Base-by-base conservation (phyloP, 2,888 invertebrate species). In the Eumerus sabulonum region DNA sequence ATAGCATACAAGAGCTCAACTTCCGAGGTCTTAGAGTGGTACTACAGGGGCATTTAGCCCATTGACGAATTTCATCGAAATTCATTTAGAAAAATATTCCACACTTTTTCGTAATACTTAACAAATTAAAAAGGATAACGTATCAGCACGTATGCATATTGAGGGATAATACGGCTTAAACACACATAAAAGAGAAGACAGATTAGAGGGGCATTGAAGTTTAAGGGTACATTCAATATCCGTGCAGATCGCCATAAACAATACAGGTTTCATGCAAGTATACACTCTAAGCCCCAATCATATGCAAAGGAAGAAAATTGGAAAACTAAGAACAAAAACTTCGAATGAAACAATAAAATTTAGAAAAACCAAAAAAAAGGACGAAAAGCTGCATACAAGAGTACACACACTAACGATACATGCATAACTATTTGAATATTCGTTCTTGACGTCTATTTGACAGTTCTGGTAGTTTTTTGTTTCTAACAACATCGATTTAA, bases 321-420 rank as follows among this genome's bases (percentile, higher is more conserved):
- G 36, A 19, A 51, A 16, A 16, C 27, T 42, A 5, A 38, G 44
- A 44, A 60, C 27, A 40, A 44, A 51, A 45, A 53, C 51, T 13
- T n/a, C n/a, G 1, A 12, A 48, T 51, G 47, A 50, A 66, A 27
- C 51, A 40, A 27, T 36, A 14, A 47, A 13, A 60, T 54, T 42
- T 17, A 38, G 19, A 13, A 50, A 48, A 47, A 45, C 48, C 13
- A 60, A 73, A 35, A 38, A 68, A 44, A 71, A 50, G 13, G 13
- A 40, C 64, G 47, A 67, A 63, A 76, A 76, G 70, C 70, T 51
- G 70, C 68, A 76, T 76, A 71, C 81, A 81, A 81, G 81, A 81
- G 81, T 81, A 81, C 81, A 81, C 76, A 81, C 81, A 71, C 76
- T 81, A 76, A 81, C 68, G 56, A 81, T 81, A 81, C 81, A 81